Evolutionary conservation across 2,888 invertebrate species (phyloP).

Genomic region (Prenolepis imparis): DNA sequence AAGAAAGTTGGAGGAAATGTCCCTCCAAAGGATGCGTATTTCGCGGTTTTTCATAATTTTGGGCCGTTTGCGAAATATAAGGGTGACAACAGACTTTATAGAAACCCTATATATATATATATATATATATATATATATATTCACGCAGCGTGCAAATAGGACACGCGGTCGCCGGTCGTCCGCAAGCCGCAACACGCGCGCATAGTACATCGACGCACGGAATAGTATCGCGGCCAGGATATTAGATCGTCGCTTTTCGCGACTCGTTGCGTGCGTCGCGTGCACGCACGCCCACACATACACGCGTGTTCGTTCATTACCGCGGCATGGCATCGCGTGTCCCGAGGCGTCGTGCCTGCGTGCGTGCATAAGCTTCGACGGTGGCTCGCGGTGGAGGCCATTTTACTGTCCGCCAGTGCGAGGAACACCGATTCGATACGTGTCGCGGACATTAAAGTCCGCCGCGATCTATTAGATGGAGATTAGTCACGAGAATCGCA

Average conservation of each 20-base stretch:
- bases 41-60: no score
- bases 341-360: constrained; percentile 73
- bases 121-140: not conserved
- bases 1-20: no score
- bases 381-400: constrained; percentile 77
- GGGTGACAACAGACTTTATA: no score
- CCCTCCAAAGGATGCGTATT: no score
- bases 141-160: constrained; percentile 52
- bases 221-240: constrained; percentile 24
- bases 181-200: constrained; percentile 32
- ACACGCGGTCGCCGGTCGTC: constrained; percentile 47
- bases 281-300: constrained; percentile 53
- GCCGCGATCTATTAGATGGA: constrained; percentile 17
- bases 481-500: constrained; percentile 35
- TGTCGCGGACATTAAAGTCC: constrained; percentile 55
- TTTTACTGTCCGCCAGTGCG: constrained; percentile 78
- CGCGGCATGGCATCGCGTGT: constrained; percentile 78
- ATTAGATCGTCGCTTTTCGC: constrained; percentile 45
- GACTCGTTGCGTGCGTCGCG: constrained; percentile 62
- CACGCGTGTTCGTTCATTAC: constrained; percentile 56
- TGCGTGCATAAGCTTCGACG: constrained; percentile 75
- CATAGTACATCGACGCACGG: constrained; percentile 8
- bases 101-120: no score
- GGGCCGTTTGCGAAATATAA: no score
- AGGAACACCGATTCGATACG: constrained; percentile 71